A percentile compares a stretch with the other conserved stretches of the same genome.
phyloP scores from a whole-genome alignment of 2,113 vertebrate species.

The Brachyistius frenatus region DNA sequence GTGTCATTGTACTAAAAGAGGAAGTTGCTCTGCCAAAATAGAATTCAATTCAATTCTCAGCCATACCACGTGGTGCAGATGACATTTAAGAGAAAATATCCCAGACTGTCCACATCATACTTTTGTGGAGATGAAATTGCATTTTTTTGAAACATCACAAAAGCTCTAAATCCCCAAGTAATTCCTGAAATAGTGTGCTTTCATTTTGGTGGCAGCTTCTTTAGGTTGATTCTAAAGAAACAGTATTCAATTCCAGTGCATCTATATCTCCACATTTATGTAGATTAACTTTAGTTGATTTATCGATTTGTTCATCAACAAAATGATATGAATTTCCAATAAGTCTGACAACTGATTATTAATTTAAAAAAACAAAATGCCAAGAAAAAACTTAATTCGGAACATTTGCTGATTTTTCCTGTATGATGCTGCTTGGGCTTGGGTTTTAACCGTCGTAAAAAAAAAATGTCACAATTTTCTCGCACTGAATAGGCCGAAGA shows the following conservation, averaged over 20 bases:
- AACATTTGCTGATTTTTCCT: too few species aligned
- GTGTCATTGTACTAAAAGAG: conserved; percentile 67
- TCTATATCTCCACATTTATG: background rate
- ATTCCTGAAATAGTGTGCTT: background rate
- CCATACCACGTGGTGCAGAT: conserved; percentile 21
- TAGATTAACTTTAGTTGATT: too few species aligned
- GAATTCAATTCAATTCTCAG: conserved; percentile 39
- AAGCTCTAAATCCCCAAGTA: background rate
- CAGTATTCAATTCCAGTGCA: background rate
- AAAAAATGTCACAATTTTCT: too few species aligned
- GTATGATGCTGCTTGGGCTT: too few species aligned
- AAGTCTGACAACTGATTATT: too few species aligned
- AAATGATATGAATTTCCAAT: too few species aligned
- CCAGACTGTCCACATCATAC: conserved; percentile 24
- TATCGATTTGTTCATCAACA: background rate
- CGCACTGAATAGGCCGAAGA: too few species aligned
- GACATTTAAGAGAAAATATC: conserved; percentile 59
- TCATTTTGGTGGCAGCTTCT: background rate
- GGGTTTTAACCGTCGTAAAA: too few species aligned
- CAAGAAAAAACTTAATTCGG: too few species aligned
- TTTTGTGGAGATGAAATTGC: background rate
- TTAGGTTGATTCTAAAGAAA: background rate
- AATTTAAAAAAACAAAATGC: too few species aligned
- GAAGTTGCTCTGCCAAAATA: conserved; percentile 73
- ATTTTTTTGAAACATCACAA: background rate